A percentile compares a stretch with the other conserved stretches of the same genome.
These are phyloP conservation scores for Portunus trituberculatus DNA, from an alignment of 1,140 invertebrate species.

Conservation along the genomic window DNA sequence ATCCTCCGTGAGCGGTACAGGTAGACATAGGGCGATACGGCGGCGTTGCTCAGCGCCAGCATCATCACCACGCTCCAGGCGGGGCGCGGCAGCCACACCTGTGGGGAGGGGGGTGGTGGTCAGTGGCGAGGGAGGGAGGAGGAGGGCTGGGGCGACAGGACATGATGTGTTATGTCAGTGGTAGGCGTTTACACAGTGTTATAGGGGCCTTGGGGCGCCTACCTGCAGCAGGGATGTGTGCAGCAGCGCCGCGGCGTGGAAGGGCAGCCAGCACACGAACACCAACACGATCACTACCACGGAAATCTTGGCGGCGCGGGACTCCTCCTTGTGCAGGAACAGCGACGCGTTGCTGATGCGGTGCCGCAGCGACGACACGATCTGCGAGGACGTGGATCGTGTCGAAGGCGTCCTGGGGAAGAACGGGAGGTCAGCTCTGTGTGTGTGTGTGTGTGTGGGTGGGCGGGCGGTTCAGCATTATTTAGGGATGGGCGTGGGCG, in stretches of 20 bases:
- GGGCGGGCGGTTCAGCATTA: constrained; percentile 33
- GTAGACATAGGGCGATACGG: constrained; percentile 89
- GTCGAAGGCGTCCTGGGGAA: constrained; percentile 80
- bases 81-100: constrained; percentile 79
- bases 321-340: constrained; percentile 90
- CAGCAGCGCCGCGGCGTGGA: constrained; percentile 82
- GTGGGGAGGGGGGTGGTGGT: neutral
- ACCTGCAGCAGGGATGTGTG: constrained; percentile 80
- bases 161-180: neutral
- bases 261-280: constrained; percentile 87
- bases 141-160: neutral
- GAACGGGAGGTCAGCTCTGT: constrained; percentile 79
- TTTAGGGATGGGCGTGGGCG: no score
- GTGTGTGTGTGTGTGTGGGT: neutral
- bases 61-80: constrained; percentile 82
- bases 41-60: constrained; percentile 85
- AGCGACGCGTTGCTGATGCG: constrained; percentile 91
- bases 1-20: constrained; percentile 89
- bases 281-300: constrained; percentile 88
- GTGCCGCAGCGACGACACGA: constrained; percentile 86
- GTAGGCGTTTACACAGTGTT: constrained; percentile 41
- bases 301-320: constrained; percentile 89
- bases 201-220: constrained; percentile 71
- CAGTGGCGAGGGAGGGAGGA: neutral
- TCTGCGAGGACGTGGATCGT: constrained; percentile 78